Percentiles rank a stretch among this genome's conserved stretches.
These are phyloP conservation scores for Pedionomus torquatus DNA, from an alignment of 2,113 vertebrate species.

Conservation along the genomic window DNA sequence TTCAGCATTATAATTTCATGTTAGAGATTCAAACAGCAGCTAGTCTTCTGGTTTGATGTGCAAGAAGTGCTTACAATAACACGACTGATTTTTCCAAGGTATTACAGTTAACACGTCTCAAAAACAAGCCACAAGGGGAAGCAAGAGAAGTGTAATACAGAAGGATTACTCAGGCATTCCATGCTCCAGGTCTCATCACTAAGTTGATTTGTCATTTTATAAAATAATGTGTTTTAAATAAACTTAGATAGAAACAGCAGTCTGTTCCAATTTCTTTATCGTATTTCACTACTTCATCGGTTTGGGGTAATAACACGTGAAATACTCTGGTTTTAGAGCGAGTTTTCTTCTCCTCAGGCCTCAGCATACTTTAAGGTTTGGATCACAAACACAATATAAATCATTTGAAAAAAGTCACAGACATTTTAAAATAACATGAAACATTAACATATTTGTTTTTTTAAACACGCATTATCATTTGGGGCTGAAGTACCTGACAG, in stretches of 20 bases:
- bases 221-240: background rate
- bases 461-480: slow-evolving; percentile 38
- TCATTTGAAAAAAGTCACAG: background rate
- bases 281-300: background rate
- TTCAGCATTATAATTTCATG: background rate
- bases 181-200: background rate
- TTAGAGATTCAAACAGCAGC: no score
- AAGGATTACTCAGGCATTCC: background rate
- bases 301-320: background rate
- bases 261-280: background rate
- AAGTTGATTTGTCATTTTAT: background rate
- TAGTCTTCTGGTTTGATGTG: no score
- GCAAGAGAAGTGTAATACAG: background rate
- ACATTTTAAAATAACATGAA: slow-evolving; percentile 31
- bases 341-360: background rate
- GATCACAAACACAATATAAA: slow-evolving; percentile 49
- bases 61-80: background rate
- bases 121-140: background rate
- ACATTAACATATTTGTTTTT: slow-evolving; percentile 40
- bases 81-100: background rate
- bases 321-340: background rate
- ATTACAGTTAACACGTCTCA: fast-evolving
- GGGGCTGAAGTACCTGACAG: slow-evolving; percentile 55
- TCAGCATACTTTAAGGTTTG: background rate
- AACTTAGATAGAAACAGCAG: background rate